Evolutionary conservation across 2,888 invertebrate genomes (phyloP).

Genomic region (Dicyrtoma fusca): DNA sequence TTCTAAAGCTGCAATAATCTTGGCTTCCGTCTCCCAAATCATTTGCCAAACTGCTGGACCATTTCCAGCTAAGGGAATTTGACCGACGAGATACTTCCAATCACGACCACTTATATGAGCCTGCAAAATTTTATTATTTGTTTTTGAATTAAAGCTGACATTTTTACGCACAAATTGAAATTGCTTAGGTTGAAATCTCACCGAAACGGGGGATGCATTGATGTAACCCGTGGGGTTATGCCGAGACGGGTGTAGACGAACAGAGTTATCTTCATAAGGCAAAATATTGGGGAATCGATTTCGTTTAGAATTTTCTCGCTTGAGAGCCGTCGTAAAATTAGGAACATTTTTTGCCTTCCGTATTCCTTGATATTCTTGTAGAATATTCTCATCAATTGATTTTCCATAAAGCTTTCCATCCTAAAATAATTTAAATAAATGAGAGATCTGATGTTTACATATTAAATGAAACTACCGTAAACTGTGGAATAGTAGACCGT

Average conservation of each 20-base stretch:
- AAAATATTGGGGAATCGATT: constrained; percentile 72
- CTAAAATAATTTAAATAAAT: constrained; percentile 1
- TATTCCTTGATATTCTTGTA: constrained; percentile 82
- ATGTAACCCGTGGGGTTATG: constrained; percentile 87
- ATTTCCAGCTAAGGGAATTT: constrained; percentile 69
- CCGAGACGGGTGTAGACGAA: constrained; percentile 78
- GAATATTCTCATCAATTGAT: constrained; percentile 60
- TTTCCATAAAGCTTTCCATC: constrained; percentile 48
- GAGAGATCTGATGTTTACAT: background rate
- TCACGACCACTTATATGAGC: constrained; percentile 80
- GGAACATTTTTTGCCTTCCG: constrained; percentile 73
- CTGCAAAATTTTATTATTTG: too few relatives aligned
- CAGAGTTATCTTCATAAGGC: constrained; percentile 88
- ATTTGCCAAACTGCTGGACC: constrained; percentile 80
- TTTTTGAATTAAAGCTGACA: too few relatives aligned
- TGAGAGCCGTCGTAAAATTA: constrained; percentile 72
- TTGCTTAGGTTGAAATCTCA: too few relatives aligned
- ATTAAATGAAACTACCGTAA: background rate
- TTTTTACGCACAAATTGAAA: too few relatives aligned
- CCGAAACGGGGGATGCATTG: constrained; percentile 88
- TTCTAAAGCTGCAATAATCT: constrained; percentile 77
- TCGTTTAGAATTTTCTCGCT: constrained; percentile 68
- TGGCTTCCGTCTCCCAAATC: constrained; percentile 85
- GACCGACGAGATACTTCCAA: constrained; percentile 82
- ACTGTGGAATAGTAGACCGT: too few relatives aligned